Percentiles rank a stretch among this genome's conserved stretches.
Evolutionary conservation across 2,888 invertebrate genomes (phyloP).

Genomic region (Dione vanillae): DNA sequence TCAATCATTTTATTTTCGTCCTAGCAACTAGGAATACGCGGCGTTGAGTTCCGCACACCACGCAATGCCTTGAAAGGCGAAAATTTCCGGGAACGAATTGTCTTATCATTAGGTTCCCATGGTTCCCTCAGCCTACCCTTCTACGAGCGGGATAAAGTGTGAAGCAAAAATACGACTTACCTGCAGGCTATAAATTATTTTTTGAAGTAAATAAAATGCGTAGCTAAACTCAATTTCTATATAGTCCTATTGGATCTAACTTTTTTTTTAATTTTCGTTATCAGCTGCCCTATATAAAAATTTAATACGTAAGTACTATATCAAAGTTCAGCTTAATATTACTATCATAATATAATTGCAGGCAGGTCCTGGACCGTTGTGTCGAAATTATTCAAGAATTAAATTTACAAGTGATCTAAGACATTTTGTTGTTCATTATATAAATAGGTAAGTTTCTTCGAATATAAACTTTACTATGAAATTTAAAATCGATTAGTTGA

Average conservation of each 20-base stretch:
- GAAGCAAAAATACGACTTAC: no score
- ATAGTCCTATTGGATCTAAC: no score
- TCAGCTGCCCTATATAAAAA: no score
- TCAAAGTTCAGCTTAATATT: no score
- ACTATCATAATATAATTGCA: constrained; percentile 14
- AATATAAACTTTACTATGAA: no score
- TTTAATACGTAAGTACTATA: no score
- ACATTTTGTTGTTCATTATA: constrained; percentile 65
- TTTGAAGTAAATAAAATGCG: no score
- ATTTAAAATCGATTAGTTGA: background rate
- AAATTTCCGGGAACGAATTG: background rate
- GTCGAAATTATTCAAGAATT: constrained; percentile 66
- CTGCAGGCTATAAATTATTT: no score
- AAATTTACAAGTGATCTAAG: constrained; percentile 64
- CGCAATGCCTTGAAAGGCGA: background rate
- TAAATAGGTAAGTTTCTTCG: constrained; percentile 63
- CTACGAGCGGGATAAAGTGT: background rate
- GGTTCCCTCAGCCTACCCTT: no score
- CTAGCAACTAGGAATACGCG: background rate
- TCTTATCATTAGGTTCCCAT: no score
- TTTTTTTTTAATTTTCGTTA: no score
- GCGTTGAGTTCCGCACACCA: background rate
- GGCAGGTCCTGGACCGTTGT: constrained; percentile 54
- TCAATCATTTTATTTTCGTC: background rate
- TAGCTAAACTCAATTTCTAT: no score